Conservation (phyloP, 1,140 invertebrate species). For the Pachypeltis micranthus region DNA sequence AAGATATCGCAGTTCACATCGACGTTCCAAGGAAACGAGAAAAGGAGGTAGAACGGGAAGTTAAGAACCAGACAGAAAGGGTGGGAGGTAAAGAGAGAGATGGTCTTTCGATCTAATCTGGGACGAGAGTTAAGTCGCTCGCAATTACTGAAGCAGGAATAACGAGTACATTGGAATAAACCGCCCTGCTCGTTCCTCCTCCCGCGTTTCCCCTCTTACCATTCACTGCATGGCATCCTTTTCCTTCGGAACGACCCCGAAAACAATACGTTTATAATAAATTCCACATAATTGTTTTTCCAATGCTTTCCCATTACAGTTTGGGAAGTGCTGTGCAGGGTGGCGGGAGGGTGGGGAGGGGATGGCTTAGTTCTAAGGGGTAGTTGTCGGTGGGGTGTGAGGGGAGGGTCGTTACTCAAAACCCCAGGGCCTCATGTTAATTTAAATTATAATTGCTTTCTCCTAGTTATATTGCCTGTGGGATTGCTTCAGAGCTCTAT, state of each 20-base stretch:
- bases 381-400: neutral
- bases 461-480: slow-evolving; percentile 17
- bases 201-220: no score
- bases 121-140: neutral
- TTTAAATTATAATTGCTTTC: slow-evolving; percentile 18
- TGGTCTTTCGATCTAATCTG: slow-evolving; percentile 10
- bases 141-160: slow-evolving; percentile 11
- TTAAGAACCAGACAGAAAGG: no score
- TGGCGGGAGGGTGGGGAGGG: no score
- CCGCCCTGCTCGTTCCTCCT: neutral
- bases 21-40: no score
- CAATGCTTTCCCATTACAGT: slow-evolving; percentile 16
- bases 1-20: no score
- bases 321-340: no score
- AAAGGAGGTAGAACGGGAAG: no score
- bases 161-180: neutral
- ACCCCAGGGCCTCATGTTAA: slow-evolving; percentile 15
- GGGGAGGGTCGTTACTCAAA: slow-evolving; percentile 7
- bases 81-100: slow-evolving; percentile 4
- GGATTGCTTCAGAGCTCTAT: slow-evolving; percentile 13
- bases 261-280: slow-evolving; percentile 15
- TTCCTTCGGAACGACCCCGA: neutral
- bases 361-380: no score
- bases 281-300: slow-evolving; percentile 17
- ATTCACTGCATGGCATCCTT: no score